Evolutionary conservation across 2,797 vertebrate genomes (phyloP), one percentile per base, ranked within the genome.

Genomic region (Taenioides sp.): DNA sequence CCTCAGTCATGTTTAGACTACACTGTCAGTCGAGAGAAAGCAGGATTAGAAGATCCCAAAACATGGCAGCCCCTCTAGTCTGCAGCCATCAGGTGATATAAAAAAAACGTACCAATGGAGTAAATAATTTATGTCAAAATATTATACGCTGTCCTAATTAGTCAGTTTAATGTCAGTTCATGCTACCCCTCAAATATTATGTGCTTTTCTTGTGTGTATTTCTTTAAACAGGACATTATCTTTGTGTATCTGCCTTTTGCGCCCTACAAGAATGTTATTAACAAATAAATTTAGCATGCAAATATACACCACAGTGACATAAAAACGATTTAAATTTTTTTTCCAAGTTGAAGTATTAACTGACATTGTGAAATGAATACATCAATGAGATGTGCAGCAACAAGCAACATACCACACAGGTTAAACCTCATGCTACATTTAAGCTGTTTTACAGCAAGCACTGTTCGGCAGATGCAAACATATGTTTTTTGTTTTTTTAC

Each of bases 281-380:
- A 69, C 34, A 28, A 62, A 61, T 5, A 2, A 50, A 73, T 37
- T 58, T 65, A 67, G 70, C 84, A 85, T 86, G 81, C 78, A 85
- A 65, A 61, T 60, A 76, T 60, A 76, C 43, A 77, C 52, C 72
- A 83, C 71, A 77, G 68, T 74, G 73, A 83, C 52, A 31, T 37
- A 67, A 58, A 61, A 78, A 74, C 31, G 34, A 65, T 62, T 52
- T 52, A 37, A 40, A 34, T 17, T 58, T 43, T 22, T 58, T 43
- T 37, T 31, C 59, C 14, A 1, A 28, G 57, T 61, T 71, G 78
- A 72, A 55, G 63, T 47, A 50, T 34, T n/a, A 14, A 49, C 77
- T 72, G 80, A 65, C 28, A 52, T 27, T 34, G 64, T 67, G 40
- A 40, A 71, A 50, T 14, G 25, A 58, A 77, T 27, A 31, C 61